Evolutionary conservation across 2,888 invertebrate genomes (phyloP).

Genomic region (Yponomeuta plumbellus): DNA sequence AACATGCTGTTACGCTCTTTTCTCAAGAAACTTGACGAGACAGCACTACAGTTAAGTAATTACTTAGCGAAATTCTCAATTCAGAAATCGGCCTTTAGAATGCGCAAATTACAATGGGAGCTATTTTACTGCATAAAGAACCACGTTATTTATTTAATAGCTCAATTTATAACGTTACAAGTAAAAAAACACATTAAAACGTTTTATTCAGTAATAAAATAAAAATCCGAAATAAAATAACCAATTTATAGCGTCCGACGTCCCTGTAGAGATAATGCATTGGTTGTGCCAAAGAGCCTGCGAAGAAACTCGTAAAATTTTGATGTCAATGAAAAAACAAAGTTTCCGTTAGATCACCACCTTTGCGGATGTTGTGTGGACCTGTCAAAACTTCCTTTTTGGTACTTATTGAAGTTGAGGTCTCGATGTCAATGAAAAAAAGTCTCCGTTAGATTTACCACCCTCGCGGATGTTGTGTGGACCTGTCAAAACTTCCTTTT

Average conservation of each 20-base stretch:
- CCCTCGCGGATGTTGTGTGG: too few relatives aligned
- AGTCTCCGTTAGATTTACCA: too few relatives aligned
- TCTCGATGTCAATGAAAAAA: too few relatives aligned
- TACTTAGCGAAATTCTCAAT: too few relatives aligned
- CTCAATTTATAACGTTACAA: neutral
- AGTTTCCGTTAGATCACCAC: slow-evolving; percentile 1
- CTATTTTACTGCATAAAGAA: neutral
- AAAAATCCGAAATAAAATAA: slow-evolving; percentile 4
- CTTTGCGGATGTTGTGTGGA: too few relatives aligned
- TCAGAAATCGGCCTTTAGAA: too few relatives aligned
- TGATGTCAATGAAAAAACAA: neutral
- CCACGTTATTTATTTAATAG: neutral
- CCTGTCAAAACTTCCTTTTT: too few relatives aligned
- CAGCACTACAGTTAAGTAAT: too few relatives aligned
- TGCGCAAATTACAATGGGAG: neutral
- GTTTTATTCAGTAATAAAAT: neutral
- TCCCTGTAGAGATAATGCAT: slow-evolving; percentile 12
- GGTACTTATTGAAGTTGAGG: too few relatives aligned
- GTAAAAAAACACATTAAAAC: neutral
- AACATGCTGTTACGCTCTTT: too few relatives aligned
- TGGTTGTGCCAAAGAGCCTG: neutral
- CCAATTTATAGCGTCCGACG: slow-evolving; percentile 4
- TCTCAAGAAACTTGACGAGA: too few relatives aligned
- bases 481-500: too few relatives aligned
- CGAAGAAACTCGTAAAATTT: neutral